These are phyloP conservation scores for Ennomos quercinarius DNA, from an alignment of 2,888 invertebrate genomes.

Conservation along the genomic window DNA sequence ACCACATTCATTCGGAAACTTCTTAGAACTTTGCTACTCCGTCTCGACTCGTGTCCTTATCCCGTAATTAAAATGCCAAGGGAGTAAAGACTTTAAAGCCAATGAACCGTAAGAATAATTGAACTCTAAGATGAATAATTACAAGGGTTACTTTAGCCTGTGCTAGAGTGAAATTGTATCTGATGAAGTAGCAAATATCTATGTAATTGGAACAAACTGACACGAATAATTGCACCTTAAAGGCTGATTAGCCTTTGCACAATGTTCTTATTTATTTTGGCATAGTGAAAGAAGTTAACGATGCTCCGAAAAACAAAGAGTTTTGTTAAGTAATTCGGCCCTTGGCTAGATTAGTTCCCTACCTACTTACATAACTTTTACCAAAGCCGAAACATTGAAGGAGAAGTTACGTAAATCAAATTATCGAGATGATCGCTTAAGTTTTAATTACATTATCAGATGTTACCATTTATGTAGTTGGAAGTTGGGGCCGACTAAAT, in stretches of 20 bases:
- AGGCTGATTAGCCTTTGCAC: conserved; percentile 21
- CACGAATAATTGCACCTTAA: conserved; percentile 27
- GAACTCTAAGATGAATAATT: conserved; percentile 38
- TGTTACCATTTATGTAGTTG: no score
- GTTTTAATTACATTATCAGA: conserved; percentile 12
- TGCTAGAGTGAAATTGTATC: conserved; percentile 29
- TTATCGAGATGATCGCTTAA: conserved; percentile 16
- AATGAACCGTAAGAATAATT: conserved; percentile 31
- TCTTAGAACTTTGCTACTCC: conserved; percentile 61
- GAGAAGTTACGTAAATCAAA: conserved; percentile 12
- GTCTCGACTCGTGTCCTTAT: conserved; percentile 55
- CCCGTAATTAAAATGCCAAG: conserved; percentile 54
- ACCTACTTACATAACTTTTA: conserved; percentile 14
- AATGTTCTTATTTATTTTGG: conserved; percentile 12
- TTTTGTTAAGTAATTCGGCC: conserved; percentile 14
- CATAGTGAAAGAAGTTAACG: conserved; percentile 10
- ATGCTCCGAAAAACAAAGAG: conserved; percentile 20
- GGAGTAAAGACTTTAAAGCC: conserved; percentile 42
- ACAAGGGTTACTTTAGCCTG: conserved; percentile 42
- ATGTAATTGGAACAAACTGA: conserved; percentile 47
- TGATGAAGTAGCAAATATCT: conserved; percentile 42
- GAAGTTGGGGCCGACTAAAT: no score
- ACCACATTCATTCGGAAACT: conserved; percentile 72
- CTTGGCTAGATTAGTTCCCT: conserved; percentile 10
- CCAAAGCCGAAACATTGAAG: conserved; percentile 8